A percentile compares a stretch with the other conserved stretches of the same genome.
These are phyloP conservation scores for Gadus chalcogrammus DNA, from an alignment of 2,113 vertebrate genomes.

Conservation along the genomic window DNA sequence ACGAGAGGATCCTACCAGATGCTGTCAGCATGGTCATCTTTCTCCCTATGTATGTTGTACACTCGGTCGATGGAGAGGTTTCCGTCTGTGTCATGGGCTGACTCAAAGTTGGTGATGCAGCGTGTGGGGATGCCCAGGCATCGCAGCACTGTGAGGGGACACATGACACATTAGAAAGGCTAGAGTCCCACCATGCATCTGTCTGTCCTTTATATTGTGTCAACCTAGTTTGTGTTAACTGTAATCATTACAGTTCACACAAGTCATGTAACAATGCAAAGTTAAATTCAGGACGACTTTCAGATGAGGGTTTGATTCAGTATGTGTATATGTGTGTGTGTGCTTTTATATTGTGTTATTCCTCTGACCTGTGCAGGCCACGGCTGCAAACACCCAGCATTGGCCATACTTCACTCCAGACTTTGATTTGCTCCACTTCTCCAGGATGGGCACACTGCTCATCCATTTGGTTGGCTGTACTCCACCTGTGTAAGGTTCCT, in stretches of 20 bases:
- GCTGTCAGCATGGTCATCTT: conserved; percentile 57
- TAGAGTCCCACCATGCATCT: not conserved
- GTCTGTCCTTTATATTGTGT: not conserved
- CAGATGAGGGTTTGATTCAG: no score
- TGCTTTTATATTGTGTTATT: not conserved
- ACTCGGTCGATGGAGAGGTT: conserved; percentile 73
- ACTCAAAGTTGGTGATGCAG: conserved; percentile 80
- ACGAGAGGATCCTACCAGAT: conserved; percentile 71
- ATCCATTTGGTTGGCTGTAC: conserved; percentile 67
- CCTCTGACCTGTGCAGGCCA: conserved; percentile 74
- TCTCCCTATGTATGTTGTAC: conserved; percentile 64
- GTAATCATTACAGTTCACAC: no score
- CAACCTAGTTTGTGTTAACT: not conserved
- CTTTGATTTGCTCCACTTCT: conserved; percentile 60
- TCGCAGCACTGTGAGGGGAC: conserved; percentile 75
- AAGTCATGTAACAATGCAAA: not conserved
- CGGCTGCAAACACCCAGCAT: conserved; percentile 79
- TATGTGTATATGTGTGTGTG: not conserved
- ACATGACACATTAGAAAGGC: not conserved
- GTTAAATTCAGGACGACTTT: no score
- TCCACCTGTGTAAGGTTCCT: conserved; percentile 61
- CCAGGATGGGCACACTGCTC: conserved; percentile 74
- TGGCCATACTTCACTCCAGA: conserved; percentile 72
- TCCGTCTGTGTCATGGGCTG: conserved; percentile 80
- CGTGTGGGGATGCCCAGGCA: conserved; percentile 88